Base-by-base conservation (phyloP, 2,888 invertebrate genomes). In the Coecobrya sp. region DNA sequence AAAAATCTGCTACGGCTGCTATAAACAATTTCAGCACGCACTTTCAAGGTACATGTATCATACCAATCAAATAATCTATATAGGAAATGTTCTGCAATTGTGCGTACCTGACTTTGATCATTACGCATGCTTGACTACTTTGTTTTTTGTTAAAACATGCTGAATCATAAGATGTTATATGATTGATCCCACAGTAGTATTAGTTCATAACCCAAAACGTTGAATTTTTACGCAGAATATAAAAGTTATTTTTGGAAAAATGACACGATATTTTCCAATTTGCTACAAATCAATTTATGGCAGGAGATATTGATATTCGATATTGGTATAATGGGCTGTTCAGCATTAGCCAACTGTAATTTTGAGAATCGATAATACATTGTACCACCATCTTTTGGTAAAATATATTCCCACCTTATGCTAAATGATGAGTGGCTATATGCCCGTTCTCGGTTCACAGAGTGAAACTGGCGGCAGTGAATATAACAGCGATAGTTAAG, bases 221-320 rank as follows among this genome's bases (percentile, higher is more conserved):
- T 36, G 36, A 36, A 7, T 55, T 55, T 55, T n/a, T 55, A 55
- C 55, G 10, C 55, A 13, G 52, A 3, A 7, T 16, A 52, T 10
- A 16, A 36, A 36, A 36, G 36, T 2, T 13, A 13, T 49, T 49
- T 49, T 13, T 10, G 49, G 13, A 62, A 22, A 68, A 68, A 68
- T 30, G 30, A 4, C 68, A 68, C 25, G 68, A 22, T 68, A 68
- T 68, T 68, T 68, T 30, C 30, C 68, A 68, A 68, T 68, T 68
- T 68, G n/a, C 30, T 68, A 16, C 25, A 36, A 19, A 22, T 62
- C 22, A 7, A 7, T 22, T 22, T 49, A 5, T 30, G 5, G 27
- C 10, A 68, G 30, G 2, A 16, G 16, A 27, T 62, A 25, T 62
- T 1, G 25, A 25, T 62, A 25, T 62, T 62, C 55, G 36, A 36